A percentile compares a stretch with the other conserved stretches of the same genome.
phyloP scores from a whole-genome alignment of 2,797 vertebrate genomes.

The Paratrypauchen microcephalus region DNA sequence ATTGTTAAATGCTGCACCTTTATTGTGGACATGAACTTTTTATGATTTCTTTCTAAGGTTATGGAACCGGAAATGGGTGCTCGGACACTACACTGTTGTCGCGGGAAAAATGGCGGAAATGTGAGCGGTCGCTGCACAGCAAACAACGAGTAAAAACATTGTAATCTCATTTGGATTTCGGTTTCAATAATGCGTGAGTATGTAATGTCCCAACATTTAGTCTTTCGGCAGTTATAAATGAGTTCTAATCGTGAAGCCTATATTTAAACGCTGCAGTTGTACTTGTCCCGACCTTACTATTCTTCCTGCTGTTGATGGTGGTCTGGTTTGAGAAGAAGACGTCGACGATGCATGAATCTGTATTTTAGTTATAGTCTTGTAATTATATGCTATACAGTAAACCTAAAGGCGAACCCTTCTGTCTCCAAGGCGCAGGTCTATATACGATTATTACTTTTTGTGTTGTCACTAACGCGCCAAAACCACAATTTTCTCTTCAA shows the following conservation, averaged over 20 bases:
- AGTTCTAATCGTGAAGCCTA: neutral
- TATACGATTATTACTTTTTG: neutral
- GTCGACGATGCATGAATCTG: neutral
- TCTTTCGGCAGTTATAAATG: neutral
- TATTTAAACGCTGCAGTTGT: neutral
- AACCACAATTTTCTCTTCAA: neutral
- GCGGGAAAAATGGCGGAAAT: constrained; percentile 72
- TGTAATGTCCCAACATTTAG: no score
- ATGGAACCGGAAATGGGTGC: constrained; percentile 18
- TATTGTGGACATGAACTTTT: neutral
- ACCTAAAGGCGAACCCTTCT: neutral
- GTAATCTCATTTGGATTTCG: neutral
- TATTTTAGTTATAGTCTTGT: neutral
- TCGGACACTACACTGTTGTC: constrained; percentile 19
- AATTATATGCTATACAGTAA: neutral
- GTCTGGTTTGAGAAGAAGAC: neutral
- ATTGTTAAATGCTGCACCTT: neutral
- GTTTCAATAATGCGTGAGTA: constrained; percentile 36
- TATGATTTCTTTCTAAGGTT: neutral
- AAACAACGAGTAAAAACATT: constrained; percentile 17
- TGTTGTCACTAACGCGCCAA: neutral
- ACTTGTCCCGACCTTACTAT: neutral
- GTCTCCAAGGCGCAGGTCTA: neutral
- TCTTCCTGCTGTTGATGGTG: neutral
- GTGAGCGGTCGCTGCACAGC: constrained; percentile 14